phyloP scores from a whole-genome alignment of 2,797 vertebrate genomes.

The Rallus crepitans region DNA sequence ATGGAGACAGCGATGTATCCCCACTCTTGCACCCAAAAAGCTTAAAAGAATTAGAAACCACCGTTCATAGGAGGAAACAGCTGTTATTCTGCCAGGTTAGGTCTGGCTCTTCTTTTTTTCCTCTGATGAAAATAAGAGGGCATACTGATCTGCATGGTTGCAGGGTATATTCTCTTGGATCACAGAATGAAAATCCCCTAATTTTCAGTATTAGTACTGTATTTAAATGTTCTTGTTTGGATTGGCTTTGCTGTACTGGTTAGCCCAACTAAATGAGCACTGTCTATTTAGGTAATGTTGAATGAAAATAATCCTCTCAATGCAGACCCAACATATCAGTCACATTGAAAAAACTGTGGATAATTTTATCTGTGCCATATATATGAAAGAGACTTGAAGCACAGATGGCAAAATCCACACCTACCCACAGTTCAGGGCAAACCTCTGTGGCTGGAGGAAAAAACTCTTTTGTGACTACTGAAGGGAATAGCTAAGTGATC shows the following conservation, averaged over 20 bases:
- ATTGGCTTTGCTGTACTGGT: not conserved
- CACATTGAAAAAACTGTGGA: not conserved
- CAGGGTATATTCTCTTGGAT: not conserved
- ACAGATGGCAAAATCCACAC: constrained; percentile 63
- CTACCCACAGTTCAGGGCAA: constrained; percentile 62
- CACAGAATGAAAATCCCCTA: not conserved
- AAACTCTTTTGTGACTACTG: constrained; percentile 33
- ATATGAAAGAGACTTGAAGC: not conserved
- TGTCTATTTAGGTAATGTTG: constrained; percentile 45
- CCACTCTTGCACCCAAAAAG: not conserved
- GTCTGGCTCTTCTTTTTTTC: not conserved
- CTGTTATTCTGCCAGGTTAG: not conserved
- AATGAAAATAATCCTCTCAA: constrained; percentile 60
- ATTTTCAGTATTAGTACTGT: not conserved
- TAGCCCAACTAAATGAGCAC: constrained; percentile 22
- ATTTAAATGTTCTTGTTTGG: not conserved
- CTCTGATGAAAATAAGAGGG: not conserved
- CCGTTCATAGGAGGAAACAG: not conserved
- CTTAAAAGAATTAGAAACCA: not conserved
- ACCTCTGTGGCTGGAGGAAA: constrained; percentile 60
- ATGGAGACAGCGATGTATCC: accelerated
- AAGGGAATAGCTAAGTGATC: constrained; percentile 21
- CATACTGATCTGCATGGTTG: not conserved
- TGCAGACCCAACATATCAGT: constrained; percentile 61
- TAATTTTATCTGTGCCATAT: constrained; percentile 50